phyloP scores from a whole-genome alignment of 2,797 vertebrate genomes.

The Sparidentex hasta region DNA sequence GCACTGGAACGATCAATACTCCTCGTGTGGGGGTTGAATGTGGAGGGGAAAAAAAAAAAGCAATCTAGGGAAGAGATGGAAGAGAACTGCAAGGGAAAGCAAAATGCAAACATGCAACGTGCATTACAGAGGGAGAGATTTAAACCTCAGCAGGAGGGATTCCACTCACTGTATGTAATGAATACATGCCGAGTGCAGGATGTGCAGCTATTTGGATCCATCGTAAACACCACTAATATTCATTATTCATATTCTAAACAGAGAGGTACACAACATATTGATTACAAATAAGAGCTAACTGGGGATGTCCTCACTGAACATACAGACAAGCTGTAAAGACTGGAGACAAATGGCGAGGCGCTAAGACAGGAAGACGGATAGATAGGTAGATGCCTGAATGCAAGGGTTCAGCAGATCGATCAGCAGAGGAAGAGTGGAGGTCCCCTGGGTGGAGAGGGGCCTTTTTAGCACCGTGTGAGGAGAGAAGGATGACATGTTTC shows the following conservation, averaged over 20 bases:
- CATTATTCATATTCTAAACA: conserved; percentile 63
- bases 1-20: conserved; percentile 75
- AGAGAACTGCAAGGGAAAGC: conserved; percentile 65
- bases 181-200: conserved; percentile 27
- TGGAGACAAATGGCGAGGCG: conserved; percentile 62
- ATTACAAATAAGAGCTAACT: conserved; percentile 61
- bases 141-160: conserved; percentile 45
- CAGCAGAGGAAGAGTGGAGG: conserved; percentile 65
- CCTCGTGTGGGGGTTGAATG: conserved; percentile 57
- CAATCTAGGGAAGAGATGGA: conserved; percentile 63
- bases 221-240: conserved; percentile 44
- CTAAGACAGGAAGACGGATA: conserved; percentile 78
- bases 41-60: conserved; percentile 34
- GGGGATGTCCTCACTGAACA: conserved; percentile 49
- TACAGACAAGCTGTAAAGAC: conserved; percentile 42
- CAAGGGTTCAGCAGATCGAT: conserved; percentile 77
- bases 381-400: conserved; percentile 73
- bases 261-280: conserved; percentile 51
- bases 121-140: conserved; percentile 53
- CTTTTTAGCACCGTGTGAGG: conserved; percentile 77
- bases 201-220: conserved; percentile 30
- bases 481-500: conserved; percentile 78
- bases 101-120: conserved; percentile 58
- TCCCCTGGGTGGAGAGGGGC: conserved; percentile 62
- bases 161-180: conserved; percentile 26